Evolutionary conservation across 2,113 vertebrate species (phyloP).

Genomic region (Corythoichthys haematopterus): DNA sequence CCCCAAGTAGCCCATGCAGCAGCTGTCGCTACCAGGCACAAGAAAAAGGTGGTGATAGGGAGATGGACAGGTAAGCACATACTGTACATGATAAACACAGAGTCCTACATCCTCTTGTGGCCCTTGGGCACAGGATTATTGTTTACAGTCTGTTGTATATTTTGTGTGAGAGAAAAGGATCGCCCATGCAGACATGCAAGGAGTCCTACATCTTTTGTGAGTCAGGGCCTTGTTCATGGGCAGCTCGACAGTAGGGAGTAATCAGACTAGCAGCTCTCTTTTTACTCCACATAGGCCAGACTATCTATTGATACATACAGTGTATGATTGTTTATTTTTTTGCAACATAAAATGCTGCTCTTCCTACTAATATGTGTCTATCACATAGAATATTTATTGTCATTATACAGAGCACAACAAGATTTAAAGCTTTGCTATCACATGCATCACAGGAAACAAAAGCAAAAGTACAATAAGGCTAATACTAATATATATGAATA

Average conservation of each 20-base stretch:
- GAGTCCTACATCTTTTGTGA: not conserved
- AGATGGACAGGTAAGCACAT: slow-evolving; percentile 27
- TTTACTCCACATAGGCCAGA: not conserved
- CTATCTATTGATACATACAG: not conserved
- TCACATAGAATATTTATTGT: not conserved
- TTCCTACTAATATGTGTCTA: not conserved
- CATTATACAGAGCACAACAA: too few species aligned
- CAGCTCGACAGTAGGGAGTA: not conserved
- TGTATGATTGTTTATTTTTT: not conserved
- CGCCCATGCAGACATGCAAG: not conserved
- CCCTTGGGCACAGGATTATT: not conserved
- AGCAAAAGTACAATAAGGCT: too few species aligned
- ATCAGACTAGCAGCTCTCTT: not conserved
- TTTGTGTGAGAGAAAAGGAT: not conserved
- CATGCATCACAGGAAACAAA: too few species aligned
- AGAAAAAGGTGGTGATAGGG: slow-evolving; percentile 22
- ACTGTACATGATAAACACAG: slow-evolving; percentile 11
- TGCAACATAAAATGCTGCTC: not conserved
- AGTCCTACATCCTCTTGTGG: not conserved
- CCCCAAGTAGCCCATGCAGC: slow-evolving; percentile 56
- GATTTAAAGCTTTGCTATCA: too few species aligned
- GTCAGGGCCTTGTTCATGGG: not conserved
- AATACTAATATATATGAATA: too few species aligned
- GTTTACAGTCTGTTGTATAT: not conserved
- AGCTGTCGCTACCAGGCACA: slow-evolving; percentile 60